These are phyloP conservation scores for Ceyx erithaca DNA, from an alignment of 2,797 vertebrate genomes.

Conservation along the genomic window DNA sequence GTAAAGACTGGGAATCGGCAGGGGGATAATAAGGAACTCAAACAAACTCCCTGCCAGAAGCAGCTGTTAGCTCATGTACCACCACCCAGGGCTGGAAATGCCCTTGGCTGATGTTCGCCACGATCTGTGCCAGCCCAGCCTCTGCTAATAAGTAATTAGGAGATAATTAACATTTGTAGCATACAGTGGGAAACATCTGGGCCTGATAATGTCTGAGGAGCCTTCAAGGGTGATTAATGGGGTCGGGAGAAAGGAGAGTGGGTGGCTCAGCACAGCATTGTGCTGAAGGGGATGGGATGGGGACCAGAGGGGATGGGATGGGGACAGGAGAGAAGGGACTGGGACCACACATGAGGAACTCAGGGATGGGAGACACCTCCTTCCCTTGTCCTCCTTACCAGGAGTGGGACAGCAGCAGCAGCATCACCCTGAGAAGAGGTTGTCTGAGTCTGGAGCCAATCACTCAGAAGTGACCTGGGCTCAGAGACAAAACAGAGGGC, in stretches of 20 bases:
- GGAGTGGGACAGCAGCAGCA: not conserved
- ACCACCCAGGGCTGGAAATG: not conserved
- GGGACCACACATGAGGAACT: not conserved
- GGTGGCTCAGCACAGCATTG: fast-evolving
- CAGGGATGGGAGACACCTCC: not conserved
- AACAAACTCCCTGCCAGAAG: not conserved
- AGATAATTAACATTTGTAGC: constrained; percentile 80
- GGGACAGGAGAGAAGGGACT: no score
- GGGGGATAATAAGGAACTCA: not conserved
- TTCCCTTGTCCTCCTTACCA: not conserved
- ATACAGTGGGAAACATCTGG: constrained; percentile 79
- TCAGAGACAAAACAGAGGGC: not conserved
- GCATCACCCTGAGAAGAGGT: fast-evolving
- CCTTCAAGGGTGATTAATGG: constrained; percentile 45
- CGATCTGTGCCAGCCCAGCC: not conserved
- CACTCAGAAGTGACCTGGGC: not conserved
- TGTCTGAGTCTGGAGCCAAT: not conserved
- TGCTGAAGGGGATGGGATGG: fast-evolving
- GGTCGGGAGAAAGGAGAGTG: not conserved
- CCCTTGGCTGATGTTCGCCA: constrained; percentile 55
- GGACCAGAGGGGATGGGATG: no score
- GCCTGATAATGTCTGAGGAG: constrained; percentile 42
- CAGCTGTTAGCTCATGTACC: not conserved
- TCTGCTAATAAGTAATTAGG: constrained; percentile 74
- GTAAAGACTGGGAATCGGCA: not conserved